Conservation (phyloP, 1,140 invertebrate genomes). For the Hyposmocoma kahamanoa region DNA sequence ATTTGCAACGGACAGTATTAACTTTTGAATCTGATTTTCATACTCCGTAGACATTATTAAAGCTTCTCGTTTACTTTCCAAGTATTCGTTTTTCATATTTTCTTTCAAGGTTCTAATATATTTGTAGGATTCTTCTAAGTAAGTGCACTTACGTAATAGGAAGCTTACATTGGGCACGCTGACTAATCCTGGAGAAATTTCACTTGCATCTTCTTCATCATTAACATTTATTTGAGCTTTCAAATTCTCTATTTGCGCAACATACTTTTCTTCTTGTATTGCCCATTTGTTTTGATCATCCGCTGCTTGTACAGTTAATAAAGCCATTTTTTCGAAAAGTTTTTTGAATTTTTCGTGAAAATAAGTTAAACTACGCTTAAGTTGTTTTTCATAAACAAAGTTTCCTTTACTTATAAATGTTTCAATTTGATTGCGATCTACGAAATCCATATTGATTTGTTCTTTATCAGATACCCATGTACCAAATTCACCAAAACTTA, state of each 20-base stretch:
- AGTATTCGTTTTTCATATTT: conserved; percentile 56
- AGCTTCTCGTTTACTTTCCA: conserved; percentile 44
- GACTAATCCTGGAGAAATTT: conserved; percentile 45
- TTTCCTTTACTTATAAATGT: conserved; percentile 32
- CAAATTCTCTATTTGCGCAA: conserved; percentile 59
- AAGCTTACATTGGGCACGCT: conserved; percentile 13
- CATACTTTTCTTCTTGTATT: conserved; percentile 61
- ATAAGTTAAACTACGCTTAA: conserved; percentile 53
- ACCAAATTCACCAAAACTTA: conserved; percentile 32
- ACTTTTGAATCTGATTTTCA: conserved; percentile 50
- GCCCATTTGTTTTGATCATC: conserved; percentile 53
- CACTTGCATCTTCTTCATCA: conserved; percentile 47
- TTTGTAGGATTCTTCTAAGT: conserved; percentile 58
- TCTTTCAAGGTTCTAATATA: conserved; percentile 53
- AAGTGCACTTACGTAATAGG: conserved; percentile 49
- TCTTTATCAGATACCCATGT: conserved; percentile 39
- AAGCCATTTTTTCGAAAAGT: conserved; percentile 54
- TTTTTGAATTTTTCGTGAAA: conserved; percentile 60
- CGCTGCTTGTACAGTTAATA: conserved; percentile 37
- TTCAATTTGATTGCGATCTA: conserved; percentile 33
- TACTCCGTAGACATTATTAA: conserved; percentile 40
- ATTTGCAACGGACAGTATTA: conserved; percentile 40
- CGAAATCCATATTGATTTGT: conserved; percentile 29
- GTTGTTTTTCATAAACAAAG: conserved; percentile 39
- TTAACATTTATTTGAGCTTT: conserved; percentile 33